phyloP scores from a whole-genome alignment of 2,113 vertebrate genomes.

The Heptranchias perlo region DNA sequence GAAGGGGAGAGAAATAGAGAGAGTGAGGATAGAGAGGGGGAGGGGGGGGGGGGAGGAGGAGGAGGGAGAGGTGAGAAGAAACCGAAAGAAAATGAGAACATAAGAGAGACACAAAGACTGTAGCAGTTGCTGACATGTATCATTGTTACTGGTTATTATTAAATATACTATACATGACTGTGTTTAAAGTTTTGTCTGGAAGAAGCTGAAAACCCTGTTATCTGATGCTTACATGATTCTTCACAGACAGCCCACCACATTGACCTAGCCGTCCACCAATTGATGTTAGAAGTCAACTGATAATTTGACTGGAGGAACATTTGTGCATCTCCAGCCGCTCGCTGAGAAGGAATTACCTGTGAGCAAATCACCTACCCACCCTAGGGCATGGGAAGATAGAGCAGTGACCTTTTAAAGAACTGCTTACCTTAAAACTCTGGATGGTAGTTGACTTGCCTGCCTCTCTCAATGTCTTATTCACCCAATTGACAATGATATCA shows the following conservation, averaged over 20 bases:
- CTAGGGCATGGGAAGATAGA: background rate
- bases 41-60: no score
- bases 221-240: background rate
- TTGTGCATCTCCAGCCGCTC: background rate
- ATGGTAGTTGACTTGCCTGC: conserved; percentile 83
- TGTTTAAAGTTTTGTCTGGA: background rate
- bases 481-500: conserved; percentile 86
- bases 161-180: background rate
- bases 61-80: background rate
- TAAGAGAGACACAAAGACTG: background rate
- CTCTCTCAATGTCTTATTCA: conserved; percentile 74
- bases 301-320: background rate
- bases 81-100: background rate
- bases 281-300: background rate
- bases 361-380: no score
- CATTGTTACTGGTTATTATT: background rate
- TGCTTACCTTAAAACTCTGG: conserved; percentile 80
- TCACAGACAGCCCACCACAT: background rate
- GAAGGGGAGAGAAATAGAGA: no score
- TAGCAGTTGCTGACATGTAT: background rate
- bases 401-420: background rate
- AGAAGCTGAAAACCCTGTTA: background rate
- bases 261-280: background rate
- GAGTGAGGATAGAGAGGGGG: no score
- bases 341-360: background rate